Evolutionary conservation across 1,140 invertebrate genomes (phyloP).

Genomic region (Cydia fagiglandana): DNA sequence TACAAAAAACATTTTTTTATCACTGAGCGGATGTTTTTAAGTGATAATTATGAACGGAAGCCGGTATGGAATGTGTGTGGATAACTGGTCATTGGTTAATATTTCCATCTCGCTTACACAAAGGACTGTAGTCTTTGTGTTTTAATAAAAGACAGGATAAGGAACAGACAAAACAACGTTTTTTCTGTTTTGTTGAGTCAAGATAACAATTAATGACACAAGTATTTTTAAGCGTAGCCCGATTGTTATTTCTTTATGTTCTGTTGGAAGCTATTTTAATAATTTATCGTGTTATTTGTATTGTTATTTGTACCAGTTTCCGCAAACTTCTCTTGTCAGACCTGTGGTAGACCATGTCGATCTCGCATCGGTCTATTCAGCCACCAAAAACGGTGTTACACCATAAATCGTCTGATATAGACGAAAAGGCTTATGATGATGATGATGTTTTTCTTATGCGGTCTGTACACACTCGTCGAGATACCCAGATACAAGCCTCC

Average conservation of each 20-base stretch:
- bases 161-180: neutral
- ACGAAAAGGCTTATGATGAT: no score
- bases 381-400: no score
- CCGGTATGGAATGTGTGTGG: slow-evolving; percentile 49
- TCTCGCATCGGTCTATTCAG: no score
- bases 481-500: no score
- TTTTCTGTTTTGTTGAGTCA: neutral
- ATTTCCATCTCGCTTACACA: slow-evolving; percentile 20
- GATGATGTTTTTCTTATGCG: no score
- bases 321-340: no score
- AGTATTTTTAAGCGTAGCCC: neutral
- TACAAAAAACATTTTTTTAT: slow-evolving; percentile 34
- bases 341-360: no score
- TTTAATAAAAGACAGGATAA: neutral
- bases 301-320: no score
- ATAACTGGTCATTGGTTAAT: slow-evolving; percentile 63
- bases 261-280: no score
- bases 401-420: no score
- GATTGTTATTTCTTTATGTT: neutral
- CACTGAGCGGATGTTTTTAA: slow-evolving; percentile 63
- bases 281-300: no score
- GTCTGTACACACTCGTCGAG: no score
- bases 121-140: neutral
- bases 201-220: neutral
- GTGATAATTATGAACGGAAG: slow-evolving; percentile 63